phyloP scores from a whole-genome alignment of 2,113 vertebrate species.

The Eulacestoma nigropectus region DNA sequence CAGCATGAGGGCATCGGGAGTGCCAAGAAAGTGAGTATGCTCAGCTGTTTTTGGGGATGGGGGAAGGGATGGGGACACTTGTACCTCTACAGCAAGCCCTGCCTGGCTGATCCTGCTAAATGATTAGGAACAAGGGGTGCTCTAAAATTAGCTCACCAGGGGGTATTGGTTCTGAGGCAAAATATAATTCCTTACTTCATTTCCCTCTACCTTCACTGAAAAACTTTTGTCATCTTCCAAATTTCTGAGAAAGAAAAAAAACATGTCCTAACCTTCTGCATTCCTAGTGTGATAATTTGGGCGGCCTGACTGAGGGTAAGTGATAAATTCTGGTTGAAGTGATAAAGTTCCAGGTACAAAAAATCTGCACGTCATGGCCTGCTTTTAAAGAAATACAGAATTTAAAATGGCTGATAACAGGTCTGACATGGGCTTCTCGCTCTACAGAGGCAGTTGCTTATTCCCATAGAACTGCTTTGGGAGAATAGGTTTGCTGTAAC shows the following conservation, averaged over 20 bases:
- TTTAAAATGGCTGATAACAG: neutral
- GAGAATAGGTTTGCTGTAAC: neutral
- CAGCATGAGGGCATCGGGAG: neutral
- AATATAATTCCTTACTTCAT: neutral
- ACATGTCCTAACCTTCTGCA: neutral
- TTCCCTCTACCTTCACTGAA: neutral
- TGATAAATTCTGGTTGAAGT: conserved; percentile 20
- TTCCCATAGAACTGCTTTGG: neutral
- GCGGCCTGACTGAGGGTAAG: neutral
- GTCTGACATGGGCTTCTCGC: neutral
- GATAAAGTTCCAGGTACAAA: conserved; percentile 26
- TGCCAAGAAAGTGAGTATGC: conserved; percentile 9
- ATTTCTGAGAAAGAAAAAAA: neutral
- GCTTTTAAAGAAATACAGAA: neutral
- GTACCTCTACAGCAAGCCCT: neutral
- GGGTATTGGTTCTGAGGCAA: neutral
- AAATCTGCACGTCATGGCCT: neutral
- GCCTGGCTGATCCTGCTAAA: neutral
- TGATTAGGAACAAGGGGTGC: neutral
- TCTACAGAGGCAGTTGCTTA: neutral
- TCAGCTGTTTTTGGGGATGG: neutral
- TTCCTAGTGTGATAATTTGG: neutral
- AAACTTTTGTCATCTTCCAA: neutral
- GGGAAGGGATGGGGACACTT: neutral
- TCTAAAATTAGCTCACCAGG: neutral